Evolutionary conservation across 2,888 invertebrate genomes (phyloP).

Genomic region (Phyllotreta cruciferae): DNA sequence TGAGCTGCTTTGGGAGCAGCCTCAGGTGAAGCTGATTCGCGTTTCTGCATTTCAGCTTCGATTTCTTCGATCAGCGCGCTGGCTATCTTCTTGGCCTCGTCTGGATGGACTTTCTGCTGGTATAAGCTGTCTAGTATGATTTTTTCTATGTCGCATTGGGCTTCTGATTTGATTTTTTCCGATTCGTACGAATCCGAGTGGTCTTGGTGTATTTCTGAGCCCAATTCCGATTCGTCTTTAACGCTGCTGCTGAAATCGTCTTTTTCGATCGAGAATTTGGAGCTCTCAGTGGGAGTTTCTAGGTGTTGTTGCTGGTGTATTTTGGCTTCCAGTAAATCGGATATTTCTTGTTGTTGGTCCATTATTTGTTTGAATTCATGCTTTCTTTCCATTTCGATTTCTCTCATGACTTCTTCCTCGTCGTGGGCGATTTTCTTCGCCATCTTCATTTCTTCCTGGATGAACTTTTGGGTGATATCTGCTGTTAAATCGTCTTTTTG

Average conservation of each 20-base stretch:
- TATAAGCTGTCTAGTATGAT: conserved; percentile 58
- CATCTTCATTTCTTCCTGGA: conserved; percentile 31
- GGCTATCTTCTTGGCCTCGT: conserved; percentile 63
- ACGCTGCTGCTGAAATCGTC: conserved; percentile 55
- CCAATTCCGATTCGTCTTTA: conserved; percentile 57
- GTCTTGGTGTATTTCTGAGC: conserved; percentile 58
- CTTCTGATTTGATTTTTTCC: conserved; percentile 56
- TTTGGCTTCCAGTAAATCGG: conserved; percentile 42
- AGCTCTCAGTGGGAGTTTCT: conserved; percentile 22
- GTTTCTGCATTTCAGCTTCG: conserved; percentile 63
- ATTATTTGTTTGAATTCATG: conserved; percentile 28
- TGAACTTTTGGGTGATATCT: conserved; percentile 39
- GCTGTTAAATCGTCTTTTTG: conserved; percentile 28
- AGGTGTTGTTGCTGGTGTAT: conserved; percentile 33
- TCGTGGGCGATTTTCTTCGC: conserved; percentile 36
- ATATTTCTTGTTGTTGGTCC: conserved; percentile 42
- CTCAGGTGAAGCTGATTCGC: conserved; percentile 44
- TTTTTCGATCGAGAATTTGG: conserved; percentile 47
- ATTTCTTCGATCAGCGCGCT: conserved; percentile 63
- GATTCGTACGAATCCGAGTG: conserved; percentile 56
- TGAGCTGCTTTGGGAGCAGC: conserved; percentile 32
- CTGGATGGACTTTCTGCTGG: conserved; percentile 59
- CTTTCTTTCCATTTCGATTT: conserved; percentile 19
- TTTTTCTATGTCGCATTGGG: conserved; percentile 58
- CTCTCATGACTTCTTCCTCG: conserved; percentile 27